Evolutionary conservation across 35 echinoderm and acorn worm species (phyloP).

Genomic region (Ophiothrix spiculata): DNA sequence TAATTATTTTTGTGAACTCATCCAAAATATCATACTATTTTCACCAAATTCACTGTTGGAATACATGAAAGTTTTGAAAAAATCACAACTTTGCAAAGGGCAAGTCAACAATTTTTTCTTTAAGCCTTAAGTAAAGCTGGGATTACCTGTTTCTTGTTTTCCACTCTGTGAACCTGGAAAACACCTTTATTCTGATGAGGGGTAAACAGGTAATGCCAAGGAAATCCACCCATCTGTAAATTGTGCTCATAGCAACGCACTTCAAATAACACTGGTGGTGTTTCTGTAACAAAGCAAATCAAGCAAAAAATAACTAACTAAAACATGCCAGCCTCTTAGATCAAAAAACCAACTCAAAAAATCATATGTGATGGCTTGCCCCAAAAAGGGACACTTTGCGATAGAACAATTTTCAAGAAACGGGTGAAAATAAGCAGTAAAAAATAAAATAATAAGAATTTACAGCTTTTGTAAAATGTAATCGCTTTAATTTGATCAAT

Average conservation of each 20-base stretch:
- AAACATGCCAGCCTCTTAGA: not conserved
- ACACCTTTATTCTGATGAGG: not conserved
- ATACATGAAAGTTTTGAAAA: no score
- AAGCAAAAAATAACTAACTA: not conserved
- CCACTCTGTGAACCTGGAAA: not conserved
- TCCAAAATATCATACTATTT: no score
- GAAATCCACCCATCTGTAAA: not conserved
- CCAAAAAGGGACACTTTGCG: not conserved
- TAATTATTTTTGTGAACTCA: no score
- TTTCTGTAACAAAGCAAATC: not conserved
- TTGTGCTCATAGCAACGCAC: not conserved
- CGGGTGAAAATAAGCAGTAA: not conserved
- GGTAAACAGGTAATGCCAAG: not conserved
- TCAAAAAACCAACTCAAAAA: not conserved
- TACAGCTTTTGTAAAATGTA: no score
- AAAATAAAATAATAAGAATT: not conserved
- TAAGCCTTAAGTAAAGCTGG: no score
- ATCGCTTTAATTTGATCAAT: no score
- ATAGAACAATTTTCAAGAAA: not conserved
- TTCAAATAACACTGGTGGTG: slow-evolving; percentile 5
- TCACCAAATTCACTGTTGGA: no score
- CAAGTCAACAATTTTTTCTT: no score
- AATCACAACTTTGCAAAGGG: no score
- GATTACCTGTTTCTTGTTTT: slow-evolving; percentile 3
- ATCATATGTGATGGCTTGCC: not conserved